A percentile compares a stretch with the other conserved stretches of the same genome.
Evolutionary conservation across 2,888 invertebrate species (phyloP).

Genomic region (Drosophila pseudotakahashii): DNA sequence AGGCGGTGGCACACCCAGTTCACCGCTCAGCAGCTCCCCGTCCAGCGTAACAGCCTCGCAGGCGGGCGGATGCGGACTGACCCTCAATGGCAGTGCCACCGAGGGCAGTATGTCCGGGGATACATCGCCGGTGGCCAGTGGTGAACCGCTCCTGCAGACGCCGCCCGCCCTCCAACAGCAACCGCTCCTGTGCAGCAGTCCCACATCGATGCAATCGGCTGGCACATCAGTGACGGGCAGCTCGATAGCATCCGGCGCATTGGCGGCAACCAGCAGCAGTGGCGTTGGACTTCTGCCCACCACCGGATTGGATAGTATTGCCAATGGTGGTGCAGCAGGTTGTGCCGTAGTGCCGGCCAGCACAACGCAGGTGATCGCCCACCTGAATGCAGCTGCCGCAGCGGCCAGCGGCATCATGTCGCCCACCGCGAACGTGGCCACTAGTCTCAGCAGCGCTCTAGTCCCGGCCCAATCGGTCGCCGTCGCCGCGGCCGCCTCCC

Average conservation of each 20-base stretch:
- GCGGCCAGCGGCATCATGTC: constrained; percentile 58
- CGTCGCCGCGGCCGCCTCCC: constrained; percentile 83
- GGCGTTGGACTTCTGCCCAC: constrained; percentile 70
- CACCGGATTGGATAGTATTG: constrained; percentile 68
- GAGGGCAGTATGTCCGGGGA: constrained; percentile 69
- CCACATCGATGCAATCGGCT: constrained; percentile 47
- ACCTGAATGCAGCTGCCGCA: constrained; percentile 79
- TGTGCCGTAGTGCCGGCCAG: constrained; percentile 59
- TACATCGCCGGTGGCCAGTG: constrained; percentile 73
- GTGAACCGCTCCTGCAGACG: constrained; percentile 69
- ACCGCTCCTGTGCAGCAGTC: constrained; percentile 71
- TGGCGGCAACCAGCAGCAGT: constrained; percentile 79
- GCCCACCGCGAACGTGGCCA: constrained; percentile 84
- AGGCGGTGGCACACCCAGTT: constrained; percentile 64
- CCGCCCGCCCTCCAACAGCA: constrained; percentile 54
- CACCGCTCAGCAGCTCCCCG: constrained; percentile 72
- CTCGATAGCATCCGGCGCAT: constrained; percentile 73
- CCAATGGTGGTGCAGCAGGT: constrained; percentile 53
- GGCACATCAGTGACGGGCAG: constrained; percentile 76
- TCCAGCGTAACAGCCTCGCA: constrained; percentile 64
- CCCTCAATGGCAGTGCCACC: constrained; percentile 61
- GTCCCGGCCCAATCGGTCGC: constrained; percentile 80
- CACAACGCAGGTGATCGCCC: constrained; percentile 83
- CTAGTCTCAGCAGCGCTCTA: constrained; percentile 85
- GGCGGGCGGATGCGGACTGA: constrained; percentile 51